Conservation (phyloP, 1,140 invertebrate genomes). For the Lysiphlebus fabarum region DNA sequence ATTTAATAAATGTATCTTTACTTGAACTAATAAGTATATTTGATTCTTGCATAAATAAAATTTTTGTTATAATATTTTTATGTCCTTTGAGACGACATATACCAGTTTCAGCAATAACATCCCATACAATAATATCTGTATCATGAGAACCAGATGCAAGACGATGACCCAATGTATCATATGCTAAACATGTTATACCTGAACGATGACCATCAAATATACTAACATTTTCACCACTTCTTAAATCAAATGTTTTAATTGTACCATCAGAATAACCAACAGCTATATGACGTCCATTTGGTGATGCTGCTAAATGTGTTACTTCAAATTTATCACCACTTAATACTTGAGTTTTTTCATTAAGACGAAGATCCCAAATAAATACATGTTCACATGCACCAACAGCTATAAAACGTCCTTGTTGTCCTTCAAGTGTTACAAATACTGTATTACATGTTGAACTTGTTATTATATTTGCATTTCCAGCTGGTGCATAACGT, state of each 20-base stretch:
- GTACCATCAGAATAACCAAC: conserved; percentile 90
- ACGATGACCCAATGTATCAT: conserved; percentile 75
- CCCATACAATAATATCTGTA: conserved; percentile 92
- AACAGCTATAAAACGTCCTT: conserved; percentile 80
- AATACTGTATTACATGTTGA: conserved; percentile 74
- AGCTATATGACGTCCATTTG: conserved; percentile 74
- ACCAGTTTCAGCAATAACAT: conserved; percentile 87
- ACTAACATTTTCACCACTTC: conserved; percentile 67
- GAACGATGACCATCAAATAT: conserved; percentile 87
- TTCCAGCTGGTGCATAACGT: conserved; percentile 75
- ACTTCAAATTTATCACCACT: conserved; percentile 76
- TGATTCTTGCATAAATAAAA: conserved; percentile 73
- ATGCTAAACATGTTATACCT: conserved; percentile 77
- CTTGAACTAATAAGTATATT: conserved; percentile 85
- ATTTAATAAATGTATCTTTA: conserved; percentile 93
- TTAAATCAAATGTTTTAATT: conserved; percentile 77
- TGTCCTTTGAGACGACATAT: conserved; percentile 87
- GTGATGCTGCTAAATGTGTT: conserved; percentile 68
- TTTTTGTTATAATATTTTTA: conserved; percentile 86
- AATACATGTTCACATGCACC: conserved; percentile 90
- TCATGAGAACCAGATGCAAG: conserved; percentile 88
- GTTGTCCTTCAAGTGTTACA: conserved; percentile 70
- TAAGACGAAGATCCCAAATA: conserved; percentile 89
- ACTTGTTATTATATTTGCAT: conserved; percentile 84
- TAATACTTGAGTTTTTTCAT: conserved; percentile 79